Base-by-base conservation (phyloP, 2,797 vertebrate genomes). In the Anguilla anguilla region DNA sequence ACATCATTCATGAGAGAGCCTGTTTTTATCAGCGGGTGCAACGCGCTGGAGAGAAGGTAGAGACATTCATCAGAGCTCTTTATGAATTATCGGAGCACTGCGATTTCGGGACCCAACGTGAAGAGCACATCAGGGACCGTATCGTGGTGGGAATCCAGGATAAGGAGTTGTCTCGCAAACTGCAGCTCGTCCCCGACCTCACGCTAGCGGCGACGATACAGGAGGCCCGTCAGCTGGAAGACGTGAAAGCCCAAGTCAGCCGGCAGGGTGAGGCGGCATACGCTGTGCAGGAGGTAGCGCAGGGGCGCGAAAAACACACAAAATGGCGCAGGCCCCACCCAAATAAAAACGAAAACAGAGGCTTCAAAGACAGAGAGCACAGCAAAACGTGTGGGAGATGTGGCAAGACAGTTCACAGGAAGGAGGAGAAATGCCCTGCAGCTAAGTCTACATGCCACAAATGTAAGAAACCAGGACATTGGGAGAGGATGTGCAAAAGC, bases 41-140 rank as follows among this genome's bases (percentile, higher is more conserved):
- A 51, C 83, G 53, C 85, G 28, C 35, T 13, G 69, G 82, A 43
- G 74, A 87, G 15, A 81, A 64, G 59, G 25, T 55, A 19, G 43
- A 79, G 28, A 81, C 28, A 25, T 67, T 69, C n/a, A 89, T 87
- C 4, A 55, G 84, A 6, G 84, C 86, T 53, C 61, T 89, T 28
- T 87, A 89, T 49, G 83, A 89, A 55, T 72, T 86, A 1, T 79
- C 67, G 0, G 88, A 89, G 79, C 79, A 89, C 43, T 90, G 86
- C 4, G 74, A 90, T 4, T 89, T 89, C 28, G 86, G 88, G 13
- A 5, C 15, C 10, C 39, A 13, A 15, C 69, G 86, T 43, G 85
- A 87, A 0, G 90, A 88, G 22, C 86, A 89, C 13, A 87, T 91
- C 2, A 49, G 46, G 3, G 59, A 88, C 74, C 15, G 57, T 6